Percentiles rank a stretch among this genome's conserved stretches.
Evolutionary conservation across 2,888 invertebrate genomes (phyloP).

Genomic region (Gasteruption jaculator): DNA sequence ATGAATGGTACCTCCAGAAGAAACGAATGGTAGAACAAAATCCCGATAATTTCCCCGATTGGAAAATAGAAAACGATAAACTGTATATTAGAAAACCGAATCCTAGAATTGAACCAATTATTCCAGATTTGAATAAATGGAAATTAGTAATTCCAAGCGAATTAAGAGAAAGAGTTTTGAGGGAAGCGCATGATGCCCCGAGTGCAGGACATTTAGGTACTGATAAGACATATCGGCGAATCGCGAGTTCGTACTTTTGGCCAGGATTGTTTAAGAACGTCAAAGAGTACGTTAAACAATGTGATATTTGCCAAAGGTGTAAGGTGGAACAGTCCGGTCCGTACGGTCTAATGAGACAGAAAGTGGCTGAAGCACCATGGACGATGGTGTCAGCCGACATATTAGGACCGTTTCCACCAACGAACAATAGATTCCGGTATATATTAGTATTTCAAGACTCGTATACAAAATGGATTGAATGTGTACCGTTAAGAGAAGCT

Average conservation of each 20-base stretch:
- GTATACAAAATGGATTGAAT: constrained; percentile 22
- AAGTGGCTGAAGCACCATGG: constrained; percentile 16
- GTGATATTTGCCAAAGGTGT: too few species aligned
- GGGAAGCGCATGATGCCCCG: constrained; percentile 8
- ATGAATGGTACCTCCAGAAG: too few species aligned
- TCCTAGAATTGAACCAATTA: background rate
- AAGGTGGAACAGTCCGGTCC: constrained; percentile 19
- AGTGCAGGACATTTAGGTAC: too few species aligned
- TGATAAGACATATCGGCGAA: too few species aligned
- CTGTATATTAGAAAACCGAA: constrained; percentile 8
- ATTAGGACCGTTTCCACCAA: constrained; percentile 27
- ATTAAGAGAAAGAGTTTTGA: background rate
- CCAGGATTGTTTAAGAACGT: too few species aligned
- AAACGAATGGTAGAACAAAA: too few species aligned
- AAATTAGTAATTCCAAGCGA: constrained; percentile 18
- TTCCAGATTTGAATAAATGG: constrained; percentile 17
- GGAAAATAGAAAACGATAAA: constrained; percentile 5
- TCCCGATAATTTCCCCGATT: too few species aligned
- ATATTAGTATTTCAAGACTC: constrained; percentile 23
- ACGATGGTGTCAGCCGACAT: constrained; percentile 20
- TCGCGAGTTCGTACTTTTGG: too few species aligned
- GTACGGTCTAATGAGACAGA: constrained; percentile 19
- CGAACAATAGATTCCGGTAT: constrained; percentile 14
- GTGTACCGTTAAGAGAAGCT: too few species aligned
- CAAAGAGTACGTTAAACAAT: too few species aligned